phyloP scores from a whole-genome alignment of 2,888 invertebrate genomes.

The Julus scandinavius region DNA sequence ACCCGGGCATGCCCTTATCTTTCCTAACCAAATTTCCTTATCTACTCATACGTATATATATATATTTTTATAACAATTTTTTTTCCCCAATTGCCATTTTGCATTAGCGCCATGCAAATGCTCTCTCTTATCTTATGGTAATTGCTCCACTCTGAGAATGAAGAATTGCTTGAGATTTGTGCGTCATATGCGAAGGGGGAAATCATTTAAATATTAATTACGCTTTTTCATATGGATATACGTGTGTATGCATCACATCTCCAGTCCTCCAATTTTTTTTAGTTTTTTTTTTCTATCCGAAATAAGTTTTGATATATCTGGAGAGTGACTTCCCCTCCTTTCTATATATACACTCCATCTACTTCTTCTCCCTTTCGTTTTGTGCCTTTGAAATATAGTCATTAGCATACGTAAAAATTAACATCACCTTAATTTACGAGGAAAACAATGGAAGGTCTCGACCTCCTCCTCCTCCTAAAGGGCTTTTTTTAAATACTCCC shows the following conservation, averaged over 20 bases:
- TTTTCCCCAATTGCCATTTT: neutral
- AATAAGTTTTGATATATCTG: neutral
- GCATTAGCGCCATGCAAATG: neutral
- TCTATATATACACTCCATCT: too few relatives aligned
- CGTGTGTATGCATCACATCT: too few relatives aligned
- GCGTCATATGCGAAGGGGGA: neutral
- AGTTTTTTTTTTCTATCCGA: too few relatives aligned
- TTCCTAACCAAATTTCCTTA: neutral
- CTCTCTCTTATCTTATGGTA: neutral
- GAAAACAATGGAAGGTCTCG: neutral
- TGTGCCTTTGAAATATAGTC: neutral
- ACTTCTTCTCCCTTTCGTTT: too few relatives aligned
- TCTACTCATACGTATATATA: neutral
- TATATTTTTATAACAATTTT: neutral
- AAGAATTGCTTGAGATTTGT: neutral
- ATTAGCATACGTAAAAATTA: conserved; percentile 4
- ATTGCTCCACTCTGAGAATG: neutral
- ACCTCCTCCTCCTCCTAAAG: neutral
- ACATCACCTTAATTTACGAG: conserved; percentile 11
- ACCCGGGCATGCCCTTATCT: neutral
- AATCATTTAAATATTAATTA: conserved; percentile 11
- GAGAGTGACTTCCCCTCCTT: neutral
- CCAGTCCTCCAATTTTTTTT: neutral
- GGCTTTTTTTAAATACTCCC: neutral
- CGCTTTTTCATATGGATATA: neutral